Evolutionary conservation across 2,113 vertebrate species (phyloP).

Genomic region (Hassar affinis): DNA sequence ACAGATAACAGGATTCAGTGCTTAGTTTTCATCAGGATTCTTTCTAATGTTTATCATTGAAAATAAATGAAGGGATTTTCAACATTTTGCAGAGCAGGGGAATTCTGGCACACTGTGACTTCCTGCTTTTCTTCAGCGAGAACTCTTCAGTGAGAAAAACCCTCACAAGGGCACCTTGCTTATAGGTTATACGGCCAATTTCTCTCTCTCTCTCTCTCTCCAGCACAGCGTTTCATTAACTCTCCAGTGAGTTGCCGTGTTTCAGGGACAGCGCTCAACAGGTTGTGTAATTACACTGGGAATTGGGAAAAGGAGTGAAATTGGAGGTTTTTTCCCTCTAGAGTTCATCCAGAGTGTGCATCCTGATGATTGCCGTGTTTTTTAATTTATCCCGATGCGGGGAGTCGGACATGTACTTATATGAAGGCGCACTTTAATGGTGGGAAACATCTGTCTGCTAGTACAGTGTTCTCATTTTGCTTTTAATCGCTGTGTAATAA

Average conservation of each 20-base stretch:
- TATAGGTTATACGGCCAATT: constrained; percentile 73
- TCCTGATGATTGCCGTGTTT: constrained; percentile 60
- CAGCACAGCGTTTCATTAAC: constrained; percentile 74
- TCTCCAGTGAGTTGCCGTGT: constrained; percentile 70
- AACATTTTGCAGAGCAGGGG: background rate
- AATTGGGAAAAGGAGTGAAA: constrained; percentile 61
- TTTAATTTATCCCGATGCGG: constrained; percentile 5
- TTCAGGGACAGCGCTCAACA: constrained; percentile 75
- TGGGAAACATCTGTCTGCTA: constrained; percentile 16
- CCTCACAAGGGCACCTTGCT: constrained; percentile 74
- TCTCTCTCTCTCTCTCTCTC: constrained; percentile 60
- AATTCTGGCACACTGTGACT: background rate
- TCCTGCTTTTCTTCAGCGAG: background rate
- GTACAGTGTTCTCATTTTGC: constrained; percentile 1
- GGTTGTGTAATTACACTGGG: constrained; percentile 74
- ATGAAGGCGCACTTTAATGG: background rate
- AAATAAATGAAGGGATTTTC: background rate
- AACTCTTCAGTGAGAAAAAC: background rate
- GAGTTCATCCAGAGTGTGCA: constrained; percentile 55
- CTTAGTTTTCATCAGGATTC: background rate
- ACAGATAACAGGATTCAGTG: background rate
- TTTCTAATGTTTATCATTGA: background rate
- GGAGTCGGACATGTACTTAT: background rate
- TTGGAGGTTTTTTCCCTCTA: constrained; percentile 53
- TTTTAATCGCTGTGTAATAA: constrained; percentile 9